Conservation (phyloP, 2,113 vertebrate species). For the Grallaria varia region DNA sequence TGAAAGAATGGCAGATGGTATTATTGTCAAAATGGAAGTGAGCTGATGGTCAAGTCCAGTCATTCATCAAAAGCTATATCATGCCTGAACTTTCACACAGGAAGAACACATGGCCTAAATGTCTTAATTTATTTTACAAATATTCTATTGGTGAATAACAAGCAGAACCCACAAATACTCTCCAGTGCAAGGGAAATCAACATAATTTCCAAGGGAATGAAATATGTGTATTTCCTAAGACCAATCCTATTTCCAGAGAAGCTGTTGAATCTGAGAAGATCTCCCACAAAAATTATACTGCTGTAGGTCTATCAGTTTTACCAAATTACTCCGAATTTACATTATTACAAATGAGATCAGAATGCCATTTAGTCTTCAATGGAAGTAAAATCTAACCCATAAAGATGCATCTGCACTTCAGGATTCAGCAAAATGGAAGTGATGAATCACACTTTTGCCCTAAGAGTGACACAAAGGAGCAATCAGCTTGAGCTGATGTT, state of each 20-base stretch:
- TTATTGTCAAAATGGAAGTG: slow-evolving; percentile 11
- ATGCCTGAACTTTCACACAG: background rate
- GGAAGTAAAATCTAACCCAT: background rate
- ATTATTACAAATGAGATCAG: background rate
- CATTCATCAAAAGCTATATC: background rate
- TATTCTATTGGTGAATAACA: background rate
- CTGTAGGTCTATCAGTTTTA: background rate
- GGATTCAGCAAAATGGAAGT: background rate
- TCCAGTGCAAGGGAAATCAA: background rate
- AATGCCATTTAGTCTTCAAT: background rate
- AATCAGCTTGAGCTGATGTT: slow-evolving; percentile 31
- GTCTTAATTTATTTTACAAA: background rate
- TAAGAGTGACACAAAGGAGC: slow-evolving; percentile 34
- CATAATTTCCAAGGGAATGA: background rate
- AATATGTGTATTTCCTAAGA: background rate
- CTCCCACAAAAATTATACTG: background rate
- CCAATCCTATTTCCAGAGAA: background rate
- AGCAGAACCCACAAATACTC: background rate
- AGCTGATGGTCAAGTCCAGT: background rate
- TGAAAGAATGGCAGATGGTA: slow-evolving; percentile 31
- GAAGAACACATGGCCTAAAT: background rate
- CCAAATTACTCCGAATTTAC: background rate
- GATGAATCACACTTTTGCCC: slow-evolving; percentile 45
- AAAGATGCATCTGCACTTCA: background rate
- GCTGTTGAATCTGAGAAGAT: background rate